Base-by-base conservation (phyloP, 1,140 invertebrate genomes). In the Bombyx mandarina region DNA sequence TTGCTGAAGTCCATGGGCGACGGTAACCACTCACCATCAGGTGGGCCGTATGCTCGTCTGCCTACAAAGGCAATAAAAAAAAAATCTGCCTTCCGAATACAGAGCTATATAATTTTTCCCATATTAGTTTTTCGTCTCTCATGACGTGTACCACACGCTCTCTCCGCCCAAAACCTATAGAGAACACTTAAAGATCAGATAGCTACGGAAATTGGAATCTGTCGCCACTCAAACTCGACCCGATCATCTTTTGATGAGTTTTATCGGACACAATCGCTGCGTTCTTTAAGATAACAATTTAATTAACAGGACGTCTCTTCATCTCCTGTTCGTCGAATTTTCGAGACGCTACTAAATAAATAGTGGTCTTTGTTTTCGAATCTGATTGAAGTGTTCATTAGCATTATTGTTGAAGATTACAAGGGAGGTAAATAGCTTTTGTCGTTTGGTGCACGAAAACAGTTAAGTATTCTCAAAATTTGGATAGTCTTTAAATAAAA, bases 181-280 rank as follows among this genome's bases (percentile, higher is more conserved):
- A 22, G 48, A 22, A n/a, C 22, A 49, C 48, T 49, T 10, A 43
- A 22, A 52, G 46, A 58, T 58, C 57, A 45, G 57, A 58, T 54
- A 46, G 57, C 45, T n/a, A 44, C 52, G 52, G 54, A 58, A 58
- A 54, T 58, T 52, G 54, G 54, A 58, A 42, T 45, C 52, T 48
- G 52, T 50, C 26, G 45, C 52, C 52, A 48, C 52, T 43, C 57
- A 58, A 58, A 54, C 52, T 54, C 54, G 57, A 54, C 52, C 57
- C 57, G 49, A 58, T 56, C 55, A 56, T 44, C 57, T 47, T 53
- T 58, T 58, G 57, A 58, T 54, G 48, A 18, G 22, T 49, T 49
- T 22, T 12, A 49, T n/a, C 48, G n/a, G 9, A 10, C 12, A 47
- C 45, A 47, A 47, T 12, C 9, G 45, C 12, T 0, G 0, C 26